Base-by-base conservation (phyloP, 2,797 vertebrate species). In the Premnoplex brunnescens region DNA sequence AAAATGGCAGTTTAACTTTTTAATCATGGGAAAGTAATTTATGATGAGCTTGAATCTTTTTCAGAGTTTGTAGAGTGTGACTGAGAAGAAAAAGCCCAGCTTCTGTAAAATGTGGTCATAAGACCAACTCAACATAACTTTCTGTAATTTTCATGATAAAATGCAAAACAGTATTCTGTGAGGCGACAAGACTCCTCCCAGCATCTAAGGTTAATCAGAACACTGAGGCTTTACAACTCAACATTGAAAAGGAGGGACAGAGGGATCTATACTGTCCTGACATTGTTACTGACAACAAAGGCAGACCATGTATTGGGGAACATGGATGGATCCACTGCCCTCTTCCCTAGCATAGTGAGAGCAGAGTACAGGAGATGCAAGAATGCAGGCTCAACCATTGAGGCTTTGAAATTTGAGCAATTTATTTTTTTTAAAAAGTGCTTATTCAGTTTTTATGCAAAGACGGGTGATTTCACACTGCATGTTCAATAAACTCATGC, bases 1-100 rank as follows among this genome's bases (percentile, higher is more conserved):
- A 92, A 96, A 96, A 75, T 49, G 54, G 69, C 58, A 97, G 85
- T 95, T 85, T 95, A 91, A 91, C 37, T 66, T 96, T 89, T 69
- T 85, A 84, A 94, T 77, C n/a, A 93, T 83, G 85, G 88, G 93
- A 97, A 97, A 96, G 87, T 88, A 13, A 85, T 91, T 97, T 95
- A 85, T 90, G 52, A 88, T 30, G 52, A 97, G 64, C 41, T 18
- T 66, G 56, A 96, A 55, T 74, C 62, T 91, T 56, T 96, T 94
- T 34, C n/a, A 93, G 46, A 94, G 74, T 86, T 77, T 86, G 48
- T 22, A 26, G 39, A 83, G 56, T 39, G 48, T 12, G 58, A 85
- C 23, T 59, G 30, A 85, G 51, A 78, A 77, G 22, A 89, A 32
- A 75, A 93, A 79, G 6, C 7, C 16, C n/a, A 51, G 14, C 9